A percentile compares a stretch with the other conserved stretches of the same genome.
Evolutionary conservation across 2,888 invertebrate genomes (phyloP).

Genomic region (Napeogenes inachia): DNA sequence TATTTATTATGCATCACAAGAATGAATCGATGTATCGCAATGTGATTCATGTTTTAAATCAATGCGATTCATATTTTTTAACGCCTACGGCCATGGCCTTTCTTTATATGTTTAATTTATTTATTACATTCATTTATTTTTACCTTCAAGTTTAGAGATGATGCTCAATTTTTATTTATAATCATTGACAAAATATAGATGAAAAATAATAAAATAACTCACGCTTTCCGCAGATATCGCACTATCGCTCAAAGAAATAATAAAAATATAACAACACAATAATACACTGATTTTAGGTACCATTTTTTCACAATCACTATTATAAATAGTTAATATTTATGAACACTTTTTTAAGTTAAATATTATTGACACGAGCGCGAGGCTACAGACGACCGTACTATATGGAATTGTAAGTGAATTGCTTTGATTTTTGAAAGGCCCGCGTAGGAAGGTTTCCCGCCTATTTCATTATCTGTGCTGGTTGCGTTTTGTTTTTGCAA

Average conservation of each 20-base stretch:
- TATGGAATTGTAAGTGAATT: constrained; percentile 57
- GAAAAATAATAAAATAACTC: constrained; percentile 39
- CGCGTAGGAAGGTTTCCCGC: constrained; percentile 76
- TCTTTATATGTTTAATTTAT: not conserved
- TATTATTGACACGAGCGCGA: constrained; percentile 38
- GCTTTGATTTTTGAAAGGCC: constrained; percentile 74
- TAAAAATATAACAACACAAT: constrained; percentile 66
- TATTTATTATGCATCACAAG: constrained; percentile 7
- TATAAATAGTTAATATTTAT: constrained; percentile 13
- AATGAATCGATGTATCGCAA: not conserved
- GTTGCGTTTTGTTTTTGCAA: constrained; percentile 56
- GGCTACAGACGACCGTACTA: constrained; percentile 65
- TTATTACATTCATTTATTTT: no score
- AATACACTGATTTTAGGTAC: constrained; percentile 67
- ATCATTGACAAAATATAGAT: not conserved
- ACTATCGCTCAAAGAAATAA: constrained; percentile 65
- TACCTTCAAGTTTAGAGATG: no score
- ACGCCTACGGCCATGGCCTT: not conserved
- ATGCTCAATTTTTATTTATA: no score
- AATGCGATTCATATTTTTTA: not conserved
- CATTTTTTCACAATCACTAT: constrained; percentile 43
- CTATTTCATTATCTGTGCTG: constrained; percentile 44
- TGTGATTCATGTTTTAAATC: not conserved
- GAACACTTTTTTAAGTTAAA: constrained; percentile 32
- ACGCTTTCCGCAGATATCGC: constrained; percentile 67